Base-by-base conservation (phyloP, 2,888 invertebrate species). In the Zygaena filipendulae region DNA sequence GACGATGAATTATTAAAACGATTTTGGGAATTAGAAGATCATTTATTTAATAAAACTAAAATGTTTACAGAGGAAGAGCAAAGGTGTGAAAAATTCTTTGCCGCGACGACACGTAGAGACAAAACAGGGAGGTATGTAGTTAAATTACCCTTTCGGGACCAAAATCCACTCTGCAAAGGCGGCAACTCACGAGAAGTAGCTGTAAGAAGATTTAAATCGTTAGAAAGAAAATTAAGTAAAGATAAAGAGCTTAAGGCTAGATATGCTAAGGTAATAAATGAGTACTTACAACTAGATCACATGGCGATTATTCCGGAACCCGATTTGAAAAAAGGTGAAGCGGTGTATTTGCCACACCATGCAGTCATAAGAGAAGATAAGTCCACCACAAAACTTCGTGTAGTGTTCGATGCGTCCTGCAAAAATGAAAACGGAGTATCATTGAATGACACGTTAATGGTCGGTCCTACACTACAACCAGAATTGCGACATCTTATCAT, bases 91-190 rank as follows among this genome's bases (percentile, higher is more conserved):
- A 7, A 16, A 16, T 16, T 16, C 7, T 16, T 6, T 16, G 16
- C n/a, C n/a, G n/a, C n/a, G n/a, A n/a, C n/a, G n/a, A n/a, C n/a
- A n/a, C n/a, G n/a, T n/a, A n/a, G n/a, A n/a, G n/a, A n/a, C n/a
- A n/a, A n/a, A n/a, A n/a, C n/a, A n/a, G n/a, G 7, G 16, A 4
- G 16, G 4, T 16, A 16, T 40, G 30, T 32, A 32, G 32, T 32
- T 32, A 34, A 40, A 37, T 43, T 32, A 22, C 12, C 21, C 38
- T 30, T 41, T 42, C 34, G 40, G 18, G 42, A 25, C 30, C 38
- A 32, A 26, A 38, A 41, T 34, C 26, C 23, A 12, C 38, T 21
- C 11, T 9, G 27, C 32, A 38, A 34, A 42, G 28, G n/a, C n/a
- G 29, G 33, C 4, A 21, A 29, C 11, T 27, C 29, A 3, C 14